Base-by-base conservation (phyloP, 2,888 invertebrate species). In the Rhingia campestris region DNA sequence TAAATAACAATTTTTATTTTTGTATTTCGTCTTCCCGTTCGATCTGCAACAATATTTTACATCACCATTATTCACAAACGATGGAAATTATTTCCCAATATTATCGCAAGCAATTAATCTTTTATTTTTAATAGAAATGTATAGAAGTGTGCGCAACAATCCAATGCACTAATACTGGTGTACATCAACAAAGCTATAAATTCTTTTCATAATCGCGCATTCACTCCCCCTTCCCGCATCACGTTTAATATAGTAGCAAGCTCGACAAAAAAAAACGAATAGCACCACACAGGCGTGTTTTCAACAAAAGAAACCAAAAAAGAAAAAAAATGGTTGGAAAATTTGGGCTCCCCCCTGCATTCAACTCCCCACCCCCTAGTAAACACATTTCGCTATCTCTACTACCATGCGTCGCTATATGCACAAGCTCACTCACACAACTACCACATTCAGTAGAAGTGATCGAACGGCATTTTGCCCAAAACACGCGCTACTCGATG, bases 311-410 rank as follows among this genome's bases (percentile, higher is more conserved):
- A 22, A 22, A 58, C 56, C 70, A 37, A 33, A 33, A 54, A 74
- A 53, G 54, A 43, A 56, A n/a, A 30, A 69, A 76, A 70, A 69
- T 64, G 64, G 64, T 70, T 70, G 56, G 76, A 72, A 66, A 45
- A 76, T 72, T 67, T 64, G 61, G 45, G 59, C 59, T 39, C 53
- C 59, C 72, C 66, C 64, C 32, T 33, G 59, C 39, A 2, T 33
- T 69, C 49, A 9, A 30, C 41, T 43, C 59, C 53, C 30, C n/a
- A n/a, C 58, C 30, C 45, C 67, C 37, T 54, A 41, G 22, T 39
- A 76, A 76, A 81, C 39, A 56, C 81, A 77, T 81, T 81, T 81
- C 76, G 81, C 76, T 72, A 81, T 64, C 64, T 81, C 59, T 63
- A 59, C 59, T 43, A 45, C 54, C 45, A 53, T 69, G 64, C 63